These are phyloP conservation scores for Saccostrea echinata DNA, from an alignment of 1,140 invertebrate species.

Conservation along the genomic window DNA sequence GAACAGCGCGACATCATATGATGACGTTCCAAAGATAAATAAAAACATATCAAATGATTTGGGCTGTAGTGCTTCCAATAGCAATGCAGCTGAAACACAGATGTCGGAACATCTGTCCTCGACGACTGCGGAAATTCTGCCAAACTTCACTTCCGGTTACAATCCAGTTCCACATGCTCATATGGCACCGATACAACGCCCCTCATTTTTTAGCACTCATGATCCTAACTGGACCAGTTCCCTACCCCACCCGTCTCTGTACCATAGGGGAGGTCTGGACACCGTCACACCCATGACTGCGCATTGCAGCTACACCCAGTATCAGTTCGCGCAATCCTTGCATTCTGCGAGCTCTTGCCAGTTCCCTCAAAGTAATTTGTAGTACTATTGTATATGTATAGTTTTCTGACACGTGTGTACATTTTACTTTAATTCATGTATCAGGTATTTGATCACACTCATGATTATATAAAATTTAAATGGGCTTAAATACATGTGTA, in stretches of 20 bases:
- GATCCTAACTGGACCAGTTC: slow-evolving; percentile 6
- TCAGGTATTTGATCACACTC: background rate
- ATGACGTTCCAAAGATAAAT: background rate
- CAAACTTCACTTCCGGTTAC: background rate
- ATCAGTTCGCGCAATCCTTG: background rate
- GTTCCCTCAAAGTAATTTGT: slow-evolving; percentile 15
- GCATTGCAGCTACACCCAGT: slow-evolving; percentile 16
- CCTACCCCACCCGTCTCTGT: background rate
- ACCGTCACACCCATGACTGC: background rate
- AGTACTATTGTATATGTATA: background rate
- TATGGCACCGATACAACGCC: background rate
- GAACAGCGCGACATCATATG: background rate
- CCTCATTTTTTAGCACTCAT: background rate
- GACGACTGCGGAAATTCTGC: background rate
- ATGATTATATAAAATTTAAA: background rate
- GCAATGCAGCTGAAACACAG: background rate
- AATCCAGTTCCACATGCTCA: background rate
- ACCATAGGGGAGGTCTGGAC: background rate
- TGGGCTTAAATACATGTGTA: background rate
- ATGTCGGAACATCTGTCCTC: background rate
- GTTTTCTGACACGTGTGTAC: background rate
- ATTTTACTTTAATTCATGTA: background rate
- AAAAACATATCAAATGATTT: background rate
- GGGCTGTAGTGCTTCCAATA: background rate
- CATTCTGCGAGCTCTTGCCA: background rate